phyloP scores from a whole-genome alignment of 2,888 invertebrate genomes.

The Cosmorhoe ocellata region DNA sequence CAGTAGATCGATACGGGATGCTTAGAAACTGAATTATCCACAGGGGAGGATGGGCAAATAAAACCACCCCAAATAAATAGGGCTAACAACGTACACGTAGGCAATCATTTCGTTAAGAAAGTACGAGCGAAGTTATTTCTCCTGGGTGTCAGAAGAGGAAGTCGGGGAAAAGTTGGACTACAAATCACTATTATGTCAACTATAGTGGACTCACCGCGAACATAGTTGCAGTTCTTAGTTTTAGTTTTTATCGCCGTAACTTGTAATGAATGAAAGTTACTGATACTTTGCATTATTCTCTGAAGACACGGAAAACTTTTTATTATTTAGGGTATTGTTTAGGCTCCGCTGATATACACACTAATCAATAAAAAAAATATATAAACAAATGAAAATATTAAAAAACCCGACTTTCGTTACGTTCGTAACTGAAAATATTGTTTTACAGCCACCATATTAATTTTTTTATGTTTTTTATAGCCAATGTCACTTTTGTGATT shows the following conservation, averaged over 20 bases:
- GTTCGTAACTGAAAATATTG: no score
- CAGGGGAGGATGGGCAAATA: slow-evolving; percentile 73
- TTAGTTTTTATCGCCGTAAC: slow-evolving; percentile 36
- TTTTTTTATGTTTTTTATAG: no score
- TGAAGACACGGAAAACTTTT: neutral
- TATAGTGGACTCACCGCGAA: slow-evolving; percentile 51
- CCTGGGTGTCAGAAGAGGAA: slow-evolving; percentile 58
- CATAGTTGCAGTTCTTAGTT: slow-evolving; percentile 35
- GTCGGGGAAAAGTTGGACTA: slow-evolving; percentile 52
- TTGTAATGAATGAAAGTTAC: slow-evolving; percentile 17
- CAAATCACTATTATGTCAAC: slow-evolving; percentile 73
- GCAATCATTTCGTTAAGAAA: slow-evolving; percentile 81
- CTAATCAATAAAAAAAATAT: no score
- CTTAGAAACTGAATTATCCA: slow-evolving; percentile 79
- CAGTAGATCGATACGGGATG: slow-evolving; percentile 72
- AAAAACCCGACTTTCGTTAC: no score
- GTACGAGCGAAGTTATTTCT: slow-evolving; percentile 74
- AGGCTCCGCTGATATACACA: no score
- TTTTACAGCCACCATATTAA: no score
- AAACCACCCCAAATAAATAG: slow-evolving; percentile 76
- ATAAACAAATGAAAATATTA: no score
- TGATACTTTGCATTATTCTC: slow-evolving; percentile 9
- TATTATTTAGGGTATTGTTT: neutral
- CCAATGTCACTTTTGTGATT: no score
- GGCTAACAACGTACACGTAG: slow-evolving; percentile 77